These are phyloP conservation scores for Branchellion lobata DNA, from an alignment of 2,888 invertebrate genomes.

Conservation along the genomic window DNA sequence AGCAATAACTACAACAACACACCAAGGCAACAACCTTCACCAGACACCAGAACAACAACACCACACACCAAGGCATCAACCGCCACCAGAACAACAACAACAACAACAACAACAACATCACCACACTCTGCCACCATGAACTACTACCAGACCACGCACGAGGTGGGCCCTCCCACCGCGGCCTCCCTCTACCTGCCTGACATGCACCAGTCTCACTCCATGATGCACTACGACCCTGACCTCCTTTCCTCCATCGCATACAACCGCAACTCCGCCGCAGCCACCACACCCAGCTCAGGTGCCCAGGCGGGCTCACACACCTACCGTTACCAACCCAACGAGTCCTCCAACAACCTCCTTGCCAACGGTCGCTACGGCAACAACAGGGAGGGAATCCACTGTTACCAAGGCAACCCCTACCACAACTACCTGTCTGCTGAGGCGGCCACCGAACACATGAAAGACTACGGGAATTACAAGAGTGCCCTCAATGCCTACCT, in stretches of 20 bases:
- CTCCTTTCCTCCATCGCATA: slow-evolving; percentile 19
- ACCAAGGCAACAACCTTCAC: no score
- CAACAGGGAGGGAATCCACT: not conserved
- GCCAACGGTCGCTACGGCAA: not conserved
- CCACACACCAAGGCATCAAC: no score
- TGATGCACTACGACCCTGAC: slow-evolving; percentile 38
- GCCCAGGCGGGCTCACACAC: not conserved
- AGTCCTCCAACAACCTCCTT: not conserved
- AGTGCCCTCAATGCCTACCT: slow-evolving; percentile 26
- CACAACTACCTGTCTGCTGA: slow-evolving; percentile 28
- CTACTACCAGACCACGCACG: slow-evolving; percentile 36
- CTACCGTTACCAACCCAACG: slow-evolving; percentile 1
- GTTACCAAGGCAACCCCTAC: slow-evolving; percentile 2
- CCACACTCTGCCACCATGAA: slow-evolving; percentile 26
- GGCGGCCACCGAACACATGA: slow-evolving; percentile 3
- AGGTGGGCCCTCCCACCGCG: slow-evolving; percentile 1
- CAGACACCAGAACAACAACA: no score
- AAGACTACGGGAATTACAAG: slow-evolving; percentile 38
- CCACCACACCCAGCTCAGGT: not conserved
- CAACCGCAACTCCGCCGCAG: not conserved
- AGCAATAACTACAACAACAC: no score
- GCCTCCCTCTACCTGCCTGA: slow-evolving; percentile 25
- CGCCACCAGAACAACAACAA: no score
- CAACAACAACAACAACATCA: no score
- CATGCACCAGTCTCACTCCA: slow-evolving; percentile 35